A percentile compares a stretch with the other conserved stretches of the same genome.
phyloP scores from a whole-genome alignment of 2,797 vertebrate genomes.

The Spinibarbus caldwelli region DNA sequence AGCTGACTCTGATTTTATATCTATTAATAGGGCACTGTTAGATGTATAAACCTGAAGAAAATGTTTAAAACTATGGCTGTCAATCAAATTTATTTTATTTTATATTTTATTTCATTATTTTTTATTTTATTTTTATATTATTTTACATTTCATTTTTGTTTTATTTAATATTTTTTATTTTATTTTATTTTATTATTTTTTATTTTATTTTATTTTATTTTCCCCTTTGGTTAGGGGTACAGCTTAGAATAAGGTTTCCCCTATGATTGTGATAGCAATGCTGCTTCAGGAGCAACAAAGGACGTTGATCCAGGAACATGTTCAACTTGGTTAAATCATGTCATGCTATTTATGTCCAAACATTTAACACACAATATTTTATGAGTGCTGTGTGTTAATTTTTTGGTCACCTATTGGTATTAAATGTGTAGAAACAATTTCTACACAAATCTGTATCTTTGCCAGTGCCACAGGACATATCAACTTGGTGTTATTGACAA shows the following conservation, averaged over 20 bases:
- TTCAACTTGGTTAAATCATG: slow-evolving; percentile 22
- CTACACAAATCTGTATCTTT: background rate
- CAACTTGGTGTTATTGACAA: background rate
- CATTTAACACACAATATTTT: background rate
- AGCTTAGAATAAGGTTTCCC: background rate
- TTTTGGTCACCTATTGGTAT: background rate
- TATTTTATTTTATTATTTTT: background rate
- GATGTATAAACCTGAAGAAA: background rate
- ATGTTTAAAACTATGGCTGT: background rate
- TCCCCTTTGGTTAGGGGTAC: too few relatives aligned
- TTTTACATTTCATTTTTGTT: too few relatives aligned
- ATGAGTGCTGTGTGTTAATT: background rate
- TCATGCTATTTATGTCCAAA: background rate
- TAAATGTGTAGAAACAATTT: slow-evolving; percentile 1
- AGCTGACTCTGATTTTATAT: background rate
- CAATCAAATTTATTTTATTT: too few relatives aligned
- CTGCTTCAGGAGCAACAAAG: background rate
- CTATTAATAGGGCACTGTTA: background rate
- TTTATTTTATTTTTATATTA: too few relatives aligned
- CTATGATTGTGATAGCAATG: background rate
- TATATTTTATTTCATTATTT: too few relatives aligned
- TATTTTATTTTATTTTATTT: background rate
- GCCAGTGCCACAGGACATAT: background rate
- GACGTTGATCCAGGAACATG: background rate
- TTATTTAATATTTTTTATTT: too few relatives aligned